Percentiles rank a stretch among this genome's conserved stretches.
These are phyloP conservation scores for Pandemis corylana DNA, from an alignment of 2,888 invertebrate species.

Conservation along the genomic window DNA sequence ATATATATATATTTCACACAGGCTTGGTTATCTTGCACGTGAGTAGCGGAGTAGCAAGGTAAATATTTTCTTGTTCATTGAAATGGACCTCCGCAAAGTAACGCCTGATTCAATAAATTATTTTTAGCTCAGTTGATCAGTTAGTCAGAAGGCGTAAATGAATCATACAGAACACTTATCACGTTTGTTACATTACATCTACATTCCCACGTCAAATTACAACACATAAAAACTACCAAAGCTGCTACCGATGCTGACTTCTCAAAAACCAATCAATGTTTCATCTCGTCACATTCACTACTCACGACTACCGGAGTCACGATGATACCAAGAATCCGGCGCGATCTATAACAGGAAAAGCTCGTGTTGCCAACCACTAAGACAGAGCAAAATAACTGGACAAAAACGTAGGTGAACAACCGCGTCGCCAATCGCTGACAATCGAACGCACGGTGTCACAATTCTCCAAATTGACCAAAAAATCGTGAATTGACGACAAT, in stretches of 20 bases:
- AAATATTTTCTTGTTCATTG: too few species aligned
- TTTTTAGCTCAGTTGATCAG: too few species aligned
- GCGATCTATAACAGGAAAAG: slow-evolving; percentile 32
- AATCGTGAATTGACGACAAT: slow-evolving; percentile 45
- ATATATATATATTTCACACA: too few species aligned
- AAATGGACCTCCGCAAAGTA: too few species aligned
- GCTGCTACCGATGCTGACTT: slow-evolving; percentile 1
- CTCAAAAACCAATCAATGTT: slow-evolving; percentile 29
- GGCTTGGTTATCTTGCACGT: too few species aligned
- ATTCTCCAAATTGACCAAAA: slow-evolving; percentile 43
- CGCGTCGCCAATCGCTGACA: slow-evolving; percentile 21
- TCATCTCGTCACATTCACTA: slow-evolving; percentile 30
- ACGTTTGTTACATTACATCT: not conserved
- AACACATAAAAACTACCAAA: slow-evolving; percentile 7
- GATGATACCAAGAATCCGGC: slow-evolving; percentile 31
- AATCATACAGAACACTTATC: not conserved
- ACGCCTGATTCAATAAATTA: too few species aligned
- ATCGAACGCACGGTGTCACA: slow-evolving; percentile 42
- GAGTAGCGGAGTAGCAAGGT: too few species aligned
- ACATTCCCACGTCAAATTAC: not conserved
- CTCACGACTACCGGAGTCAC: slow-evolving; percentile 35
- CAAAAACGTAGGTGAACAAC: slow-evolving; percentile 39
- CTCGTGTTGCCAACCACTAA: slow-evolving; percentile 21
- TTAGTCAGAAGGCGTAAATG: too few species aligned
- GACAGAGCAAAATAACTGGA: slow-evolving; percentile 14